These are phyloP conservation scores for Macrochelys suwanniensis DNA, from an alignment of 2,797 vertebrate species.

Conservation along the genomic window DNA sequence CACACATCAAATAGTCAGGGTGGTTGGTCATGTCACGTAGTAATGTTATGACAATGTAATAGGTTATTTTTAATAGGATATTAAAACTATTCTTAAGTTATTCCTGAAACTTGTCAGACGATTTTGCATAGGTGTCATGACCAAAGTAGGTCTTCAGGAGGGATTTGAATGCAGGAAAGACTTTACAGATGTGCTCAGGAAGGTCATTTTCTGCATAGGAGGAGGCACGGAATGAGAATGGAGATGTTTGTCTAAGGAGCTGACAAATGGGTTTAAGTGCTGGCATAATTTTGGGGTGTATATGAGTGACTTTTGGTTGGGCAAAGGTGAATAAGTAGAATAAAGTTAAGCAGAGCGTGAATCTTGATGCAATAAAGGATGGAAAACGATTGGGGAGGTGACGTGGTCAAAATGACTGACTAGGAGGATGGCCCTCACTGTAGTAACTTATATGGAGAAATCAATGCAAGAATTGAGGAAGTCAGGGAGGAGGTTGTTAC, in stretches of 20 bases:
- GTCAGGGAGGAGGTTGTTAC: not conserved
- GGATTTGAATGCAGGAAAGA: not conserved
- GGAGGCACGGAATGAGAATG: accelerated
- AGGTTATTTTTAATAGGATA: not conserved
- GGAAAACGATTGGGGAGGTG: not conserved
- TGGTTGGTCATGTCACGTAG: not conserved
- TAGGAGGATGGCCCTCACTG: not conserved
- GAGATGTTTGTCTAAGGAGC: not conserved
- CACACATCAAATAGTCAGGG: not conserved
- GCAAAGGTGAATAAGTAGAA: not conserved
- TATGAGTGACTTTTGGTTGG: accelerated
- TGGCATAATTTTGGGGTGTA: accelerated
- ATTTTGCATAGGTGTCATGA: not conserved
- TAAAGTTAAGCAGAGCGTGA: not conserved
- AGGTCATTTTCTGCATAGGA: not conserved
- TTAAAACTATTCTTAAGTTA: not conserved
- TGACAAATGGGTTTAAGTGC: not conserved
- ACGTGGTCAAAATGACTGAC: no score
- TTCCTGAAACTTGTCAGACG: not conserved
- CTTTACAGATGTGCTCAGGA: not conserved
- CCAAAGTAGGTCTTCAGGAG: not conserved
- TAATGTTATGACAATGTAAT: not conserved
- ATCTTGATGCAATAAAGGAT: no score
- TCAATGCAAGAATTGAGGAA: not conserved
- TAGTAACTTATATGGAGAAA: not conserved